Percentiles rank a stretch among this genome's conserved stretches.
Conservation (phyloP, 2,888 invertebrate genomes). For the Diploptera punctata region DNA sequence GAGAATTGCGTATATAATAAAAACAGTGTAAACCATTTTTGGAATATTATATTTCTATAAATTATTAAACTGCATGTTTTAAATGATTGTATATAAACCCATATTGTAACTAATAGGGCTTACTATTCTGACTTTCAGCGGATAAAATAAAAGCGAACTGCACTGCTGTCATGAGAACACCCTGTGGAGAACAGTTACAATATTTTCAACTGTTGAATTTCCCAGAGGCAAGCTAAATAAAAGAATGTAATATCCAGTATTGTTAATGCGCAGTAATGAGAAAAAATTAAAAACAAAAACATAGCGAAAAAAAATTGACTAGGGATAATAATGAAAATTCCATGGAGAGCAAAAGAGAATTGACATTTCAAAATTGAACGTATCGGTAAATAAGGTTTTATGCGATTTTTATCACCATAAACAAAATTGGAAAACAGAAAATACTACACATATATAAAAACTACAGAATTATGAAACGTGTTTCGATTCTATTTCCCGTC, state of each 20-base stretch:
- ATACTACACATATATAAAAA: not conserved
- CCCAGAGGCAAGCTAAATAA: not conserved
- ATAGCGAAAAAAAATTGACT: not conserved
- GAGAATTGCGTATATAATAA: too few relatives aligned
- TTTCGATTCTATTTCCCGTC: conserved; percentile 30
- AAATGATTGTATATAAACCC: too few relatives aligned
- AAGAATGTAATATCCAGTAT: not conserved
- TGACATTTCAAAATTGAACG: conserved; percentile 23
- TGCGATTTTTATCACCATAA: conserved; percentile 27
- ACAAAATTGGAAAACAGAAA: conserved; percentile 25
- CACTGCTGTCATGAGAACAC: too few relatives aligned
- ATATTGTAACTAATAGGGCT: too few relatives aligned
- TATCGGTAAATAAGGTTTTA: conserved; percentile 26
- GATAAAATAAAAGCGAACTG: too few relatives aligned
- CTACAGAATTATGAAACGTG: not conserved
- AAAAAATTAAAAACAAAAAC: not conserved
- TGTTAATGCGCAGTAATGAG: conserved; percentile 8
- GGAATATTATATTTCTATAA: too few relatives aligned
- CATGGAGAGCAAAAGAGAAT: conserved; percentile 15
- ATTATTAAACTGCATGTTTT: too few relatives aligned
- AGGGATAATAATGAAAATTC: conserved; percentile 3
- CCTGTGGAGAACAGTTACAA: not conserved
- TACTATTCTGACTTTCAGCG: too few relatives aligned
- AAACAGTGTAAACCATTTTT: too few relatives aligned
- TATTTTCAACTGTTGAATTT: not conserved